phyloP scores from a whole-genome alignment of 2,888 invertebrate species.

The Petrophora chlorosata region DNA sequence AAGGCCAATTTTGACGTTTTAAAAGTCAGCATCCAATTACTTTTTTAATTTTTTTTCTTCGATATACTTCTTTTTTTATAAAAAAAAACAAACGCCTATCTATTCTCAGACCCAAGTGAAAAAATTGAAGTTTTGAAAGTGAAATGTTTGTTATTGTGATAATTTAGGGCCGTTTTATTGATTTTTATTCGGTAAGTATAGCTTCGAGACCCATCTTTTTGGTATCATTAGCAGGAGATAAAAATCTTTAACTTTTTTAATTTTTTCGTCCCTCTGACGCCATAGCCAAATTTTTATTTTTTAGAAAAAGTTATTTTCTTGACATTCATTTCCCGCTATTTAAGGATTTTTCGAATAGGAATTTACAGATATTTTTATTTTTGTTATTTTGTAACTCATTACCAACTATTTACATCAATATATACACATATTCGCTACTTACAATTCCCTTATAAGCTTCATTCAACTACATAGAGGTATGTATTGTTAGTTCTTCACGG shows the following conservation, averaged over 20 bases:
- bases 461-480: background rate
- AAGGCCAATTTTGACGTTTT: constrained; percentile 48
- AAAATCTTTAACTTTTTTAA: constrained; percentile 37
- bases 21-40: constrained; percentile 50
- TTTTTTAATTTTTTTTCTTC: constrained; percentile 60
- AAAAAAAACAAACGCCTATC: constrained; percentile 76
- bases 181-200: constrained; percentile 18
- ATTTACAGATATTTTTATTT: background rate
- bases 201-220: background rate
- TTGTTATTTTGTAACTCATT: background rate
- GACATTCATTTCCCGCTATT: constrained; percentile 62
- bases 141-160: constrained; percentile 27
- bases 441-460: background rate
- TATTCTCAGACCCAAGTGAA: constrained; percentile 49
- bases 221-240: constrained; percentile 4
- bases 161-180: constrained; percentile 13
- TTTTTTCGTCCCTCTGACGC: constrained; percentile 47
- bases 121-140: constrained; percentile 35
- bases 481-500: background rate
- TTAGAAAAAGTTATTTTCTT: constrained; percentile 63
- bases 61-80: constrained; percentile 53
- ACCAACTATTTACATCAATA: no score
- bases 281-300: constrained; percentile 58
- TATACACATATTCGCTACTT: background rate
- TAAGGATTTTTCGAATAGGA: constrained; percentile 23